Conservation (phyloP, 2,888 invertebrate genomes). For the Nemotelus nigrinus region DNA sequence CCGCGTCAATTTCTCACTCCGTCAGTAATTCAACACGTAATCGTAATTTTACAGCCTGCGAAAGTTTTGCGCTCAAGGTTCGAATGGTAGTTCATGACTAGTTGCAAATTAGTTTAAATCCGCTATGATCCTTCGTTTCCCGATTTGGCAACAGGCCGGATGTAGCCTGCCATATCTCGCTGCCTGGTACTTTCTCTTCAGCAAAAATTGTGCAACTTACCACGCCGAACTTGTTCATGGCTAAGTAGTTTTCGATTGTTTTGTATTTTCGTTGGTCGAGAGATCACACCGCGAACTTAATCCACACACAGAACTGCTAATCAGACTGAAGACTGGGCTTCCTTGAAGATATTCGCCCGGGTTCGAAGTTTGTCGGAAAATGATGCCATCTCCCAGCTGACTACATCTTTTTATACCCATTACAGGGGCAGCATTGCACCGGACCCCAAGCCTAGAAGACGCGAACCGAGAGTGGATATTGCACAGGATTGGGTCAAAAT, state of each 20-base stretch:
- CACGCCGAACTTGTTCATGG: slow-evolving; percentile 45
- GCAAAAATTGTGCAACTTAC: slow-evolving; percentile 38
- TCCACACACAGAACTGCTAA: slow-evolving; percentile 19
- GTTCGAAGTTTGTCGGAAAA: slow-evolving; percentile 40
- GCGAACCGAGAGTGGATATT: slow-evolving; percentile 21
- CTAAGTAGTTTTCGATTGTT: neutral
- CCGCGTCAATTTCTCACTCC: neutral
- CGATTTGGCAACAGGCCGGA: neutral
- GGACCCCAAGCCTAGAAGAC: slow-evolving; percentile 21
- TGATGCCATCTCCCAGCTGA: slow-evolving; percentile 52
- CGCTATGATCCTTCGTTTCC: slow-evolving; percentile 22
- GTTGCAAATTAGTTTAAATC: neutral
- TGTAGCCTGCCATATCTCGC: slow-evolving; percentile 6
- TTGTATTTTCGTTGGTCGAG: neutral
- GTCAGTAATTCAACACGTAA: slow-evolving; percentile 4
- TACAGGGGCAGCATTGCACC: slow-evolving; percentile 32
- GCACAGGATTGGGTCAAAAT: slow-evolving; percentile 42
- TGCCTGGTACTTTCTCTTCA: slow-evolving; percentile 22
- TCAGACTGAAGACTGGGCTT: slow-evolving; percentile 28
- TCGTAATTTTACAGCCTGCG: slow-evolving; percentile 1
- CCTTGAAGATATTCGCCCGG: slow-evolving; percentile 34
- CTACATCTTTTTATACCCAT: slow-evolving; percentile 51
- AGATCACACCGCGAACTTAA: slow-evolving; percentile 34
- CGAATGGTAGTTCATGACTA: neutral
- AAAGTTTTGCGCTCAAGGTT: slow-evolving; percentile 23